phyloP scores from a whole-genome alignment of 2,888 invertebrate species.

The Sisyra terminalis region DNA sequence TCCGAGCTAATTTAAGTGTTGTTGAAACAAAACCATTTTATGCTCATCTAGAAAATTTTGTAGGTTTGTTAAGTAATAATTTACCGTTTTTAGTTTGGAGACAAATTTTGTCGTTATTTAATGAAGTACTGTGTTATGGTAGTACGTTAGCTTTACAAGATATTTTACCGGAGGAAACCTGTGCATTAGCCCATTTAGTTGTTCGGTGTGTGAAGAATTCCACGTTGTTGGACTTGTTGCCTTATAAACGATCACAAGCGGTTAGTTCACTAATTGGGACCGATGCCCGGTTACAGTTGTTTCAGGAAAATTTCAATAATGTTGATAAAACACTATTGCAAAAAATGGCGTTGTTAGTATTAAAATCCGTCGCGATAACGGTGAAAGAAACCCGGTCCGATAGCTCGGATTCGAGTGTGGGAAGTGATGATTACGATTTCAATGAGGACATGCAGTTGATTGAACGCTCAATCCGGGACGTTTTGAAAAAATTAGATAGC shows the following conservation, averaged over 20 bases:
- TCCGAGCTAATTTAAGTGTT: constrained; percentile 77
- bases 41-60: constrained; percentile 66
- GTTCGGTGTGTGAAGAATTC: constrained; percentile 76
- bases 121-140: constrained; percentile 82
- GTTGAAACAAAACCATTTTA: constrained; percentile 82
- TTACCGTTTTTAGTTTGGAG: constrained; percentile 74
- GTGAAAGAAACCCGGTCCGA: constrained; percentile 81
- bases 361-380: constrained; percentile 79
- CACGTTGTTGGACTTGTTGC: constrained; percentile 44
- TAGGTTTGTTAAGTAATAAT: constrained; percentile 45
- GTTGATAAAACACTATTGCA: constrained; percentile 68
- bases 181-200: constrained; percentile 68
- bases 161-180: constrained; percentile 74
- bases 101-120: constrained; percentile 68
- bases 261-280: constrained; percentile 27
- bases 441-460: constrained; percentile 82
- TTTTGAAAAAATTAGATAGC: constrained; percentile 60
- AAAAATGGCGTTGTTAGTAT: constrained; percentile 69
- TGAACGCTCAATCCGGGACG: constrained; percentile 70
- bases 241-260: constrained; percentile 23
- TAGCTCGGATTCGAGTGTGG: constrained; percentile 65
- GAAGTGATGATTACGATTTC: constrained; percentile 70
- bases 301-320: constrained; percentile 13
- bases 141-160: constrained; percentile 81
- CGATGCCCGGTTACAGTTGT: constrained; percentile 19